These are phyloP conservation scores for Drosophila rellima DNA, from an alignment of 2,888 invertebrate species.

Conservation along the genomic window DNA sequence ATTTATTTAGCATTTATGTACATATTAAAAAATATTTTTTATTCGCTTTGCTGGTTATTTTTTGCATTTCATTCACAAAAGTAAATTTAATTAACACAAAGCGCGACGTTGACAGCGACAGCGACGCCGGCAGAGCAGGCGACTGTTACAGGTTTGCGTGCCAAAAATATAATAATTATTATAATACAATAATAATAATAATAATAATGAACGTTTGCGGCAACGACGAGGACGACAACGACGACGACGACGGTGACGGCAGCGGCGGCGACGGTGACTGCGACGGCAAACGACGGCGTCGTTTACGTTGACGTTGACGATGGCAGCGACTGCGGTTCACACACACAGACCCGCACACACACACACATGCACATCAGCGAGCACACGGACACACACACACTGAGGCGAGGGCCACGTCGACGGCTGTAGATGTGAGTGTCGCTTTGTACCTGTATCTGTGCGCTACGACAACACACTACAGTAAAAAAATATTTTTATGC, in stretches of 20 bases:
- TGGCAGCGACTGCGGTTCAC: slow-evolving; percentile 51
- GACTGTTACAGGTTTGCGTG: slow-evolving; percentile 75
- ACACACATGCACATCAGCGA: slow-evolving; percentile 38
- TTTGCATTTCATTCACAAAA: slow-evolving; percentile 83
- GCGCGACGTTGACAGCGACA: slow-evolving; percentile 57
- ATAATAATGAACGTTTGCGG: slow-evolving; percentile 64
- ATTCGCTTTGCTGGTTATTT: slow-evolving; percentile 80
- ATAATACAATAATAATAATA: slow-evolving; percentile 53
- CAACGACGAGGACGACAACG: slow-evolving; percentile 27
- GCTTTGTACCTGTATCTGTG: slow-evolving; percentile 61
- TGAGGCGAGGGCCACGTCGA: slow-evolving; percentile 71
- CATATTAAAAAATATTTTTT: slow-evolving; percentile 73
- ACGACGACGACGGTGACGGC: slow-evolving; percentile 8
- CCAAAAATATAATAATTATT: slow-evolving; percentile 70
- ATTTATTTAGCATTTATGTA: slow-evolving; percentile 81
- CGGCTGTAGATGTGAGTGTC: slow-evolving; percentile 59
- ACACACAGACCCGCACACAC: slow-evolving; percentile 46
- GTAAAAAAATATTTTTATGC: slow-evolving; percentile 80
- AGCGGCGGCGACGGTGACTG: slow-evolving; percentile 22
- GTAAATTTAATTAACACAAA: slow-evolving; percentile 82
- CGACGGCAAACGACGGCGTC: slow-evolving; percentile 47
- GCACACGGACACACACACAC: slow-evolving; percentile 56
- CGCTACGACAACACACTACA: slow-evolving; percentile 57
- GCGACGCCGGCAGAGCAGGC: slow-evolving; percentile 47
- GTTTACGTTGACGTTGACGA: slow-evolving; percentile 27